These are phyloP conservation scores for Limnodromus scolopaceus DNA, from an alignment of 2,797 vertebrate species.

Conservation along the genomic window DNA sequence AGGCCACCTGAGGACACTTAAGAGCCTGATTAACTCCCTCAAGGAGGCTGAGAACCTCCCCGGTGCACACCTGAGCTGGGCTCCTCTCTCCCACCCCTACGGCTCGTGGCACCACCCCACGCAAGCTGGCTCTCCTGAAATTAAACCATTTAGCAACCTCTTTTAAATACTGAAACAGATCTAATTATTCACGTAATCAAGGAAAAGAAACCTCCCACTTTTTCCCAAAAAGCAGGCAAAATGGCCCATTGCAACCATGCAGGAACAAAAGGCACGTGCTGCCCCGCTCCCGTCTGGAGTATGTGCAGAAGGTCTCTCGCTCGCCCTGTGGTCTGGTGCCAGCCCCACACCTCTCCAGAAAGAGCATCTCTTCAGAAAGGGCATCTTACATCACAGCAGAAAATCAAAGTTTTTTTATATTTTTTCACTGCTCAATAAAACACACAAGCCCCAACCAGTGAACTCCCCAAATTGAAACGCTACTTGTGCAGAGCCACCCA, in stretches of 20 bases:
- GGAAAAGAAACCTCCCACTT: background rate
- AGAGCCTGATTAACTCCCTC: background rate
- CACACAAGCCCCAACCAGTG: background rate
- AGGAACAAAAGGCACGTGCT: background rate
- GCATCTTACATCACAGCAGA: background rate
- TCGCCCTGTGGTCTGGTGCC: background rate
- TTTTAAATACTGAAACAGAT: background rate
- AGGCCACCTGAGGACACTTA: background rate
- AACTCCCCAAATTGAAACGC: background rate
- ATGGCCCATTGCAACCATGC: background rate
- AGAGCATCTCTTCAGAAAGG: background rate
- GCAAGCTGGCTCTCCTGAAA: background rate
- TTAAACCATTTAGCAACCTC: background rate
- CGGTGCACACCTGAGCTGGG: background rate
- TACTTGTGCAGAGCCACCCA: background rate
- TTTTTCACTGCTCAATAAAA: background rate
- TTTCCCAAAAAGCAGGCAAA: background rate
- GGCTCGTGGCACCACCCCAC: background rate
- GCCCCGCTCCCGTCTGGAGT: fast-evolving
- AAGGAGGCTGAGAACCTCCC: background rate
- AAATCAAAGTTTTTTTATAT: background rate
- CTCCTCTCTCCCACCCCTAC: fast-evolving
- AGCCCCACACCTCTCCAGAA: background rate
- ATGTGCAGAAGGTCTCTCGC: background rate
- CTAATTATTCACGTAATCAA: background rate